phyloP scores from a whole-genome alignment of 2,113 vertebrate species.

The Glareola pratincola region DNA sequence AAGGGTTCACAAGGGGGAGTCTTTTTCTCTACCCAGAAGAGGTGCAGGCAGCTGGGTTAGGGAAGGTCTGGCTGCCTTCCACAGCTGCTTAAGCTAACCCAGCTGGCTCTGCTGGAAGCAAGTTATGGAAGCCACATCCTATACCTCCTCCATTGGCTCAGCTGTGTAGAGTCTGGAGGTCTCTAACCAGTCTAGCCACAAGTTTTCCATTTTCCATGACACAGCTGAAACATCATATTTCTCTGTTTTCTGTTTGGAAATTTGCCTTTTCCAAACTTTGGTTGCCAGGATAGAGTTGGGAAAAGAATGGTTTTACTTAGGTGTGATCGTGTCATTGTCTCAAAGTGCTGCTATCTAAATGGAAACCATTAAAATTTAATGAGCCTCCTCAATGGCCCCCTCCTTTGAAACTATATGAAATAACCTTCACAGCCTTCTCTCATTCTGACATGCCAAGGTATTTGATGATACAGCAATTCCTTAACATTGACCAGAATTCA shows the following conservation, averaged over 20 bases:
- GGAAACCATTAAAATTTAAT: neutral
- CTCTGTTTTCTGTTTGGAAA: neutral
- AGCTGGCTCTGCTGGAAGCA: neutral
- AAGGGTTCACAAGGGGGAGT: neutral
- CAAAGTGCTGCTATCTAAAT: neutral
- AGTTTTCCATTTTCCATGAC: neutral
- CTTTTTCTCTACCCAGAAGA: neutral
- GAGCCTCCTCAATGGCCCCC: neutral
- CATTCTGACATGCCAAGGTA: neutral
- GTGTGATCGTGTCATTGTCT: neutral
- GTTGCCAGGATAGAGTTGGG: neutral
- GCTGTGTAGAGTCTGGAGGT: neutral
- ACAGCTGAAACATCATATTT: neutral
- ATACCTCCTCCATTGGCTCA: neutral
- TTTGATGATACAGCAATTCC: slow-evolving; percentile 27
- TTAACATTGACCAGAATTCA: neutral
- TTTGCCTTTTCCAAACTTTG: neutral
- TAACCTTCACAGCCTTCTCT: slow-evolving; percentile 5
- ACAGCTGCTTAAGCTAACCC: neutral
- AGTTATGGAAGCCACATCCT: neutral
- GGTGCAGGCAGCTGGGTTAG: neutral
- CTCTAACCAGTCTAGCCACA: neutral
- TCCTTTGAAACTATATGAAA: neutral
- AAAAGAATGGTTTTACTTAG: neutral
- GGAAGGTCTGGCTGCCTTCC: neutral